Base-by-base conservation (phyloP, 53 echinoderm and acorn worm species). In the Henricia sp. region DNA sequence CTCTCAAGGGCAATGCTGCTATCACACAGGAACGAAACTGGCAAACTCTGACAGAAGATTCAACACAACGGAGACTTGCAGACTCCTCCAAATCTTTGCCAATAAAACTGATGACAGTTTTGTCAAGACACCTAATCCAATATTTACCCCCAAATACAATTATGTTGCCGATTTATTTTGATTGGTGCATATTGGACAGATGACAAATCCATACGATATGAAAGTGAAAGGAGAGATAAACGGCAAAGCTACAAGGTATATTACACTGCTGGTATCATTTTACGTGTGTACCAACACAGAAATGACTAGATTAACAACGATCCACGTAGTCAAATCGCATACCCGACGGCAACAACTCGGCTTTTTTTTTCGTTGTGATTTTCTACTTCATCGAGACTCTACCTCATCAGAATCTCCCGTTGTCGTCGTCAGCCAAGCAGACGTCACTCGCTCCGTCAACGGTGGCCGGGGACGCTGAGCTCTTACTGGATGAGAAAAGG, bases 61-160 rank as follows among this genome's bases (percentile, higher is more conserved):
- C n/a, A n/a, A n/a, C n/a, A n/a, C n/a, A n/a, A n/a, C n/a, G n/a
- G n/a, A n/a, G n/a, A n/a, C n/a, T n/a, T n/a, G n/a, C n/a, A n/a
- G n/a, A n/a, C n/a, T n/a, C n/a, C n/a, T n/a, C n/a, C n/a, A n/a
- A n/a, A n/a, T n/a, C n/a, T n/a, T n/a, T n/a, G n/a, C n/a, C n/a
- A 33, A 50, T 11, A 41, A 77, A 60, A 77, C 37, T 42, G 42
- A 26, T 77, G 77, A 77, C 77, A 77, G 77, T 42, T 62, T 44
- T 20, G 30, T 40, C 42, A 77, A 60, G 55, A 29, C 41, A 10
- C 13, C 27, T 37, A 42, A 77, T 59, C 63, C 59, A 77, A 77
- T 77, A 59, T 77, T 77, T 77, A 77, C 77, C 77, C 62, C 77
- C 43, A 77, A 62, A 62, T 77, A 77, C 77, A 77, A 77, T 77